Base-by-base conservation (phyloP, 92 coral and sea anemone species). In the Actinostola sp. region DNA sequence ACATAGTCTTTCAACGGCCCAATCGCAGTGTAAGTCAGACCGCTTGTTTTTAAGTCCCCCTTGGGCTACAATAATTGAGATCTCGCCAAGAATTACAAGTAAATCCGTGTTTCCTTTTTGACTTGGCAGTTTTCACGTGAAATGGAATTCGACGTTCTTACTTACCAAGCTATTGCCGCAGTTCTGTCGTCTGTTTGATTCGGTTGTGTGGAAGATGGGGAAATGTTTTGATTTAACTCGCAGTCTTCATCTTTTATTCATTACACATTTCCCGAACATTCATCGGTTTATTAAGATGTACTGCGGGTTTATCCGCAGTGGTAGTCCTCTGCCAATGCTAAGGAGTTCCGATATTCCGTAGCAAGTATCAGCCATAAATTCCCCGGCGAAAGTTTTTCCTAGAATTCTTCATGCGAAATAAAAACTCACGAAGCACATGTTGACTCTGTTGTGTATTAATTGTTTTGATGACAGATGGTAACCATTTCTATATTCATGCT, bases 201-300 rank as follows among this genome's bases (percentile, higher is more conserved):
- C n/a, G 15, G 38, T 16, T 20, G 63, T 27, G 39, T 6, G 2
- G 32, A 6, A 6, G 17, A 4, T 19, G 63, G 63, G 51, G 29
- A 35, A 51, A 34, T 68, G 74, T 68, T 68, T 68, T 68, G 74
- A 51, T 68, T 68, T 52, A 8, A 16, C 15, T 21, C 60, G 23
- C 3, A 3, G 8, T 28, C 8, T 8, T 49, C 60, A 67, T 67
- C 8, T 67, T 46, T 67, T 28, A 67, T 67, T 67, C 21, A 67
- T 50, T 0, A 17, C 45, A 14, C 25, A 29, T 67, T 28, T 12
- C 29, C 30, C 44, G 31, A 68, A 38, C 46, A 43, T 15, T 28
- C 57, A 16, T 34, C 27, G 13, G 26, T 7, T 57, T 57, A 57
- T 57, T 57, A 30, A 57, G 32, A 27, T 30, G 59, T 23, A 11